Conservation (phyloP, 2,113 vertebrate species). For the Bagarius yarrelli region DNA sequence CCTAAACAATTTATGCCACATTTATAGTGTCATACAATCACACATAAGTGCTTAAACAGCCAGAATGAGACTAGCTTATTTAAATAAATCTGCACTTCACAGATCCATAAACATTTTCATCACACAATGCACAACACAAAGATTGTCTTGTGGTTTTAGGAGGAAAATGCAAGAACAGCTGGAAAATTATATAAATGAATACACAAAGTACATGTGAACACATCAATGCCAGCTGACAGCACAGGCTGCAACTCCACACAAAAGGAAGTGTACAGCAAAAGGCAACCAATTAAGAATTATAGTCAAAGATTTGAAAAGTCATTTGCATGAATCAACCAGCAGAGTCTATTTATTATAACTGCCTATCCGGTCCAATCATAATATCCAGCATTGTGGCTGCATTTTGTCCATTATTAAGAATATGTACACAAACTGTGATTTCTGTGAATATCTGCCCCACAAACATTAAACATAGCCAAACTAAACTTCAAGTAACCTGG, state of each 20-base stretch:
- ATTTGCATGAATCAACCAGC: neutral
- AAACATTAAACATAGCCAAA: constrained; percentile 41
- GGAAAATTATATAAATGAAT: neutral
- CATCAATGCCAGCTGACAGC: neutral
- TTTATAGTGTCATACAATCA: constrained; percentile 28
- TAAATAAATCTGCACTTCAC: neutral
- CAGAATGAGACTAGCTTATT: neutral
- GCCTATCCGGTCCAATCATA: neutral
- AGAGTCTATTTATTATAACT: neutral
- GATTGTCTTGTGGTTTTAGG: constrained; percentile 51
- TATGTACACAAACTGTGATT: neutral
- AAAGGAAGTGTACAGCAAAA: constrained; percentile 30
- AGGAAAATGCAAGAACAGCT: constrained; percentile 13
- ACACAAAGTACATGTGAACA: neutral
- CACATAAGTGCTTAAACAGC: constrained; percentile 14
- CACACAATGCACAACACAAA: constrained; percentile 35
- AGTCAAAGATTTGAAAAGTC: constrained; percentile 8
- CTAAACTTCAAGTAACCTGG: constrained; percentile 69
- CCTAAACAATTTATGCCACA: neutral
- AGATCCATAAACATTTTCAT: neutral
- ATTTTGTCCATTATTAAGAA: neutral
- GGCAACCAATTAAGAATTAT: constrained; percentile 41
- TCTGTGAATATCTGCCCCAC: constrained; percentile 35
- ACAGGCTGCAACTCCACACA: constrained; percentile 15
- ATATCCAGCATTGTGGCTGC: too few species aligned